Percentiles rank a stretch among this genome's conserved stretches.
Evolutionary conservation across 2,888 invertebrate species (phyloP).

Genomic region (Cepaea hortensis): DNA sequence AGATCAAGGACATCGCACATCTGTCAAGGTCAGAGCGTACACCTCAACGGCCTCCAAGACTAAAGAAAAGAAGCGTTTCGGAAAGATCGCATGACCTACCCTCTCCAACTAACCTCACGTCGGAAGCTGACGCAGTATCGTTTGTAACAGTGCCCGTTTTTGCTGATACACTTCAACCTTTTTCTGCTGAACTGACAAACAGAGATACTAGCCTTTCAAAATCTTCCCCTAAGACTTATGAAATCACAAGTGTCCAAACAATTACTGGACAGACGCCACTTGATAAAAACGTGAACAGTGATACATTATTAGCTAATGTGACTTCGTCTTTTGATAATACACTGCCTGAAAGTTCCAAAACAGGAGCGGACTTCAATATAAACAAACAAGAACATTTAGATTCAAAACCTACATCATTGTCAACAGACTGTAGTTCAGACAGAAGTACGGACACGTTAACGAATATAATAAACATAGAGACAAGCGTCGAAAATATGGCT

Average conservation of each 20-base stretch:
- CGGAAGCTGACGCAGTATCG: neutral
- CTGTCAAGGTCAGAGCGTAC: neutral
- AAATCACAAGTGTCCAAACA: neutral
- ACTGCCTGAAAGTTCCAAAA: neutral
- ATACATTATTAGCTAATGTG: neutral
- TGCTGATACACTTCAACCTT: neutral
- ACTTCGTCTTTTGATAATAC: neutral
- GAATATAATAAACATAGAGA: neutral
- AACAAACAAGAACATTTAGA: neutral
- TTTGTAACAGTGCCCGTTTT: neutral
- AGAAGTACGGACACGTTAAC: neutral
- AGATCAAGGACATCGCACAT: neutral
- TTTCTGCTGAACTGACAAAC: neutral
- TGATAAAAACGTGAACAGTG: neutral
- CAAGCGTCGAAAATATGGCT: neutral
- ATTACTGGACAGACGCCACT: neutral
- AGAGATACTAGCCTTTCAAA: neutral
- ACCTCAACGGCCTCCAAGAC: conserved; percentile 31
- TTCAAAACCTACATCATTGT: neutral
- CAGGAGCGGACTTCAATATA: neutral
- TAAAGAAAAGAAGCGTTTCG: conserved; percentile 21
- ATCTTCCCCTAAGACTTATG: neutral
- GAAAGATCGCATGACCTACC: neutral
- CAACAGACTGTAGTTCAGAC: neutral
- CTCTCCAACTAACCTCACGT: neutral